These are phyloP conservation scores for Campoletis sonorensis DNA, from an alignment of 1,140 invertebrate genomes.

Conservation along the genomic window DNA sequence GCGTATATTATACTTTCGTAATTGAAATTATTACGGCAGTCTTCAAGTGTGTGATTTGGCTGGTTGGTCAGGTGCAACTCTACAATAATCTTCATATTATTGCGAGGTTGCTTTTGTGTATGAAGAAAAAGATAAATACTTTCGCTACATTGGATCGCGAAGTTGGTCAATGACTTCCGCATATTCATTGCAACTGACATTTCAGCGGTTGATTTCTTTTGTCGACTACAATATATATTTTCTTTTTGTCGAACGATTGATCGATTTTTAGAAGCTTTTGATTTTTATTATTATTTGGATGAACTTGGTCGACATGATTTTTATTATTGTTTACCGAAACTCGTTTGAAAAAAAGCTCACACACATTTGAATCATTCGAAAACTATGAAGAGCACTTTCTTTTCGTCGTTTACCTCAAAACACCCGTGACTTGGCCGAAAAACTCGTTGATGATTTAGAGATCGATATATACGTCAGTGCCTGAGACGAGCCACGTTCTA, in stretches of 20 bases:
- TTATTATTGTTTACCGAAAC: no score
- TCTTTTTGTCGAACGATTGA: background rate
- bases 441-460: background rate
- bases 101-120: background rate
- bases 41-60: background rate
- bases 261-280: background rate
- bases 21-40: background rate
- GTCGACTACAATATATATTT: no score
- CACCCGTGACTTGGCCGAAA: background rate
- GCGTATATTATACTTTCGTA: background rate
- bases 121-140: background rate
- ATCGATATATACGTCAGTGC: background rate
- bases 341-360: background rate
- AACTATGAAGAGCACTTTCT: background rate
- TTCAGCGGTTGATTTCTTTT: background rate
- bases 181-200: background rate
- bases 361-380: background rate
- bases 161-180: background rate
- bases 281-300: background rate
- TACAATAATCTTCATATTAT: background rate
- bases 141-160: background rate
- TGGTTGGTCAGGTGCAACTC: constrained; percentile 2
- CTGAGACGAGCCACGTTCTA: background rate
- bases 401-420: background rate
- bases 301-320: no score